Base-by-base conservation (phyloP, 2,113 vertebrate species). In the Notiomystis cincta region DNA sequence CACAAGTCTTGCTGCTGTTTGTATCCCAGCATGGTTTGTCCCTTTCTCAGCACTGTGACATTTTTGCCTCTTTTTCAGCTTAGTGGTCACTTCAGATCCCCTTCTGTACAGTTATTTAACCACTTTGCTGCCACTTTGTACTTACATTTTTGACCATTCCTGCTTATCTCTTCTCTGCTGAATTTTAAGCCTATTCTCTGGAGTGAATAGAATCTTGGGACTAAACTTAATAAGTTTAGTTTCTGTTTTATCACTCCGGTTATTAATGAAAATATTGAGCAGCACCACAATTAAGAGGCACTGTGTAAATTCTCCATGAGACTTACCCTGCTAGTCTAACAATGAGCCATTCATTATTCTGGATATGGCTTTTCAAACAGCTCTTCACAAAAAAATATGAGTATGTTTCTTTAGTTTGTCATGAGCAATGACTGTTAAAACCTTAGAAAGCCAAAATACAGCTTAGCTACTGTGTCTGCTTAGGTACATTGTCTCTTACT, bases 201-300 rank as follows among this genome's bases (percentile, higher is more conserved):
- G 8, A 56, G 30, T n/a, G 38, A 48, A 13, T 11, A 75, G 16
- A 31, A 37, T 40, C 6, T 75, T 71, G 18, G 42, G 50, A 44
- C 15, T 58, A 51, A 79, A 91, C 65, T 64, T 47, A 82, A 11
- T 51, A 75, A 38, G 11, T 79, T 85, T 60, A 7, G 18, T 75
- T 91, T 88, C 42, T 79, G n/a, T 88, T 76, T 57, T 61, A 69
- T 80, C 35, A 50, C 73, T 90, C 23, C 22, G 35, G 16, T 88
- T 91, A 40, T 72, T 88, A 79, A 91, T 95, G 47, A 82, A 84
- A 89, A 67, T 82, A 87, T 38, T 85, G 85, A 80, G 18, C n/a
- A 61, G 54, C 11, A 45, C 37, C 25, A 88, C 79, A 82, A 65
- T 40, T 76, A 64, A 48, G 48, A 88, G n/a, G 37, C 20, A 75